Base-by-base conservation (phyloP, 2,888 invertebrate species). In the Bombylius discolor region DNA sequence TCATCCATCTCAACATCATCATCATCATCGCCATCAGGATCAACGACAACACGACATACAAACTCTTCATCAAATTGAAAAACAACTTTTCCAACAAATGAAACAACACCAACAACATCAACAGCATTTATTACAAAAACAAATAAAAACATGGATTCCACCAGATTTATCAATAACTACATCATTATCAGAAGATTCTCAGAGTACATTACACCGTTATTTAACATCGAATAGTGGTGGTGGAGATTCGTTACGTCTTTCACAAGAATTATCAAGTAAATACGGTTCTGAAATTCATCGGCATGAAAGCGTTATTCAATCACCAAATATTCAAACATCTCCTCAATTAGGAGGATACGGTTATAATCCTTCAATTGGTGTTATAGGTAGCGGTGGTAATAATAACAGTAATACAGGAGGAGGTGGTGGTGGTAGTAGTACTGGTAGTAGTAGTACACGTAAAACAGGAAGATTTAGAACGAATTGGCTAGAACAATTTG, bases 391-490 rank as follows among this genome's bases (percentile, higher is more conserved):
- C 48, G 47, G 48, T 49, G 6, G n/a, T 5, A 45, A 45, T 14
- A n/a, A 6, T 14, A 14, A 14, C 5, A 5, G 6, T 6, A n/a
- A 6, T 14, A 7, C 14, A 4, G 14, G n/a, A 11, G n/a, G 12
- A 39, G 45, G 32, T 32, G 53, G 54, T 57, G 55, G 55, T 52
- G 34, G 58, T 33, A 46, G 57, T n/a, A 55, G 48, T 50, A 47
- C 48, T 47, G 13, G 23, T 31, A 45, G 53, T 52, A 5, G 52
- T 46, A 39, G 36, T 14, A 63, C 62, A 64, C 74, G 79, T 63
- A 85, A 84, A 68, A 78, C 80, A 55, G 81, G 83, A n/a, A 79
- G 80, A 61, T 87, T 87, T 67, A 78, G 83, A 56, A 71, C 78
- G 14, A 81, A 78, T 62, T 87, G 86, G 87, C 71, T 86, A 42